Evolutionary conservation across 2,888 invertebrate genomes (phyloP).

Genomic region (Odontocolon sp.): DNA sequence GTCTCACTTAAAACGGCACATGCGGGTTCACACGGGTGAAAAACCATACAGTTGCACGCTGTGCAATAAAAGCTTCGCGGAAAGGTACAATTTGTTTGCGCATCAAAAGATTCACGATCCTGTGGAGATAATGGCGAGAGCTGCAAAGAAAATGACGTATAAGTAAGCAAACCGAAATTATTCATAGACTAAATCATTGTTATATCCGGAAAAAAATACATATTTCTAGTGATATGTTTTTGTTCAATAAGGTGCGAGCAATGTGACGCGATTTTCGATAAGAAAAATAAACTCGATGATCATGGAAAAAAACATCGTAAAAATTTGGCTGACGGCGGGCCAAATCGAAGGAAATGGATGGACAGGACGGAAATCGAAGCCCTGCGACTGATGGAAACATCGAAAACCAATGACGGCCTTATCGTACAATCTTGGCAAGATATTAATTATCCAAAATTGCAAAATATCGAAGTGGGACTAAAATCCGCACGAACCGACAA

Average conservation of each 20-base stretch:
- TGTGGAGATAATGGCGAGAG: constrained; percentile 61
- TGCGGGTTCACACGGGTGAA: constrained; percentile 86
- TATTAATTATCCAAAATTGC: constrained; percentile 59
- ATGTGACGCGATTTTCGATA: constrained; percentile 63
- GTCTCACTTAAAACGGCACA: constrained; percentile 86
- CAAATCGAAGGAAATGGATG: constrained; percentile 34
- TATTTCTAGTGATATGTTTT: background rate
- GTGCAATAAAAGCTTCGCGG: constrained; percentile 74
- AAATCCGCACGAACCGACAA: constrained; percentile 37
- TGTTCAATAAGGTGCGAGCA: constrained; percentile 68
- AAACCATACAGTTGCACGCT: constrained; percentile 68
- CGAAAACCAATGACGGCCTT: background rate
- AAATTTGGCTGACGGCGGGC: background rate
- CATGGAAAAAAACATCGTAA: constrained; percentile 60
- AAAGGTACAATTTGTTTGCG: constrained; percentile 78
- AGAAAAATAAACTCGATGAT: constrained; percentile 64
- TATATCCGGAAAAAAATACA: background rate
- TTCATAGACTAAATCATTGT: background rate
- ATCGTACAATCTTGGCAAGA: constrained; percentile 59
- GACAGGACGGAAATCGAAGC: constrained; percentile 36
- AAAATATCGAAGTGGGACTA: constrained; percentile 29
- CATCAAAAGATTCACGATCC: constrained; percentile 77
- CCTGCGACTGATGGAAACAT: no score
- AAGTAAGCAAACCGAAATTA: constrained; percentile 60
- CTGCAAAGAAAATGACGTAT: constrained; percentile 61